Base-by-base conservation (phyloP, 2,888 invertebrate genomes). In the Nipponacmea schrenckii region DNA sequence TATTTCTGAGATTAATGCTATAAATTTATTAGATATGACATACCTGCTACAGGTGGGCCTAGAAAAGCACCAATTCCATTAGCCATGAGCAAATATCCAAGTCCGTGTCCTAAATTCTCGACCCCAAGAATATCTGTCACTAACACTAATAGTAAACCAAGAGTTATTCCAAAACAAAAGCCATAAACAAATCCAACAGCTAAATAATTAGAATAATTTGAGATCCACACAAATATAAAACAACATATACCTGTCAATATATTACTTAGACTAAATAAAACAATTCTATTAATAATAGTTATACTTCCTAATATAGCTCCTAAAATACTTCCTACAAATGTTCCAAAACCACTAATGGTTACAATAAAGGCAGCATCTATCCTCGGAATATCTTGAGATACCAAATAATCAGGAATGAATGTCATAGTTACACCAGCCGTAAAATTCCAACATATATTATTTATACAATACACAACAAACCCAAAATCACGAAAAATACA, bases 401-500 rank as follows among this genome's bases (percentile, higher is more conserved):
- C 76, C 56, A 80, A 75, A 70, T 80, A 82, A 48, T 83, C 82
- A n/a, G 83, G 82, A 26, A 75, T 79, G 74, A 84, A 80, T 1
- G 84, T 72, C 46, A 82, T 56, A 1, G 81, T 24, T n/a, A 84
- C 79, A 14, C 77, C 78, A 7, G 70, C 74, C 2, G 80, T 78
- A n/a, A 81, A 75, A 74, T 85, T 85, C 84, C 84, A 85, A 48
- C 79, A 75, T n/a, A 84, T 77, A 70, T 84, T 85, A 66, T 81
- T 84, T 20, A 83, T n/a, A 72, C 81, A 83, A 70, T 78, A 85
- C 12, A 84, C 77, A 39, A 80, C 65, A 72, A 84, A 85, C 31
- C 79, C 76, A 64, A 80, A 70, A 62, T 80, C 70, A 14, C 68
- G 73, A 62, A 77, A 78, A 15, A 81, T 70, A 31, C 26, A 48